Base-by-base conservation (phyloP, 2,113 vertebrate species). In the Dasypus novemcinctus region DNA sequence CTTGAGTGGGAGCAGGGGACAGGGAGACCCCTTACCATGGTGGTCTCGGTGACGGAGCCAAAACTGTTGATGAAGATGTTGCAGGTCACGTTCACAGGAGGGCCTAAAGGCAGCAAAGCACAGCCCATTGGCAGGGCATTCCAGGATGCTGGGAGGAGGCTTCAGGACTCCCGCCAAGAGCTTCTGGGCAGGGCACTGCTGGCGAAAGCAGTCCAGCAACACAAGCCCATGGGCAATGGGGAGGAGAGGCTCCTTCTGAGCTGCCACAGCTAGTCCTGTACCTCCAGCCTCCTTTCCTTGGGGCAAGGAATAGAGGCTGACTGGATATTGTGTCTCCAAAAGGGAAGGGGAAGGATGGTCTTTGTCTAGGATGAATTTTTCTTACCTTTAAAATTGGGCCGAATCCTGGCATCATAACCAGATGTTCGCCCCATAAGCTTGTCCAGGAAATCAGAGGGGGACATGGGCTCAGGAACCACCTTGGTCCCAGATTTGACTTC, bases 51-150 rank as follows among this genome's bases (percentile, higher is more conserved):
- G 98, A 99, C 98, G 0, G 99, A 99, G 93, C 99, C 98, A 8
- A 99, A 99, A 97, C 99, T 99, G 98, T 99, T 99, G 98, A 99
- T 99, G 98, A 99, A 99, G 98, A 99, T 99, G 98, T 99, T 99
- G 98, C 99, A 99, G 17, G 99, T 99, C 98, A 99, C 99, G 76
- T 99, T 99, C 98, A 99, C 99, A 0, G 99, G 99, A 1, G 99
- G 99, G 82, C 99, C 99, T 99, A 98, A 76, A 96, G 97, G 97
- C 97, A 92, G 72, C 63, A 97, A 95, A 97, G 66, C 89, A 96
- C 43, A 97, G 80, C 38, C 80, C 46, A 82, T 95, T 85, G 84
- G 27, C 68, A 96, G 76, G 27, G 18, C 61, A 92, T 93, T 97
- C 95, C 71, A 76, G 79, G 75, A 84, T 31, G 5, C 66, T 61